Conservation (phyloP, 2,888 invertebrate genomes). For the Flabesymbios commensalis region DNA sequence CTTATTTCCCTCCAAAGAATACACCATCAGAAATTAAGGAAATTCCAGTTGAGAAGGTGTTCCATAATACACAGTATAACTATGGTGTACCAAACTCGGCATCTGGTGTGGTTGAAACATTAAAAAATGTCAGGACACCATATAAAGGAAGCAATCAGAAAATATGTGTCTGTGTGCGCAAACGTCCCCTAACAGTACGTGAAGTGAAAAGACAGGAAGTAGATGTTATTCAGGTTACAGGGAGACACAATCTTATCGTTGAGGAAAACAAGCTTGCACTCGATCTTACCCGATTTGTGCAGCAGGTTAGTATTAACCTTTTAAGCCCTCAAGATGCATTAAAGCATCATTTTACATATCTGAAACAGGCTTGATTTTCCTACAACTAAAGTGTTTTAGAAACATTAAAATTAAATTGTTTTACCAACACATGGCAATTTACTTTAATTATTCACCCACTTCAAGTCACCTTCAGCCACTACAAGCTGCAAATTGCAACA, state of each 20-base stretch:
- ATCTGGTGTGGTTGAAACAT: background rate
- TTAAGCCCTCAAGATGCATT: too few species aligned
- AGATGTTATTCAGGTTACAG: slow-evolving; percentile 43
- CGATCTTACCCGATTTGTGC: slow-evolving; percentile 54
- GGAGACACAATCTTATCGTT: slow-evolving; percentile 41
- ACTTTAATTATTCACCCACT: too few species aligned
- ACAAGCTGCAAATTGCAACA: too few species aligned
- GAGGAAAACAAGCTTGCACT: slow-evolving; percentile 56
- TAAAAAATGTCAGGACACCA: background rate
- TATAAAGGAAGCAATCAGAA: slow-evolving; percentile 10
- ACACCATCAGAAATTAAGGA: slow-evolving; percentile 5
- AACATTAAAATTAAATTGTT: background rate
- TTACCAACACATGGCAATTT: too few species aligned
- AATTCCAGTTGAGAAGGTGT: slow-evolving; percentile 39
- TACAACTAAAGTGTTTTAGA: too few species aligned
- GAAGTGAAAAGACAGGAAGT: slow-evolving; percentile 47
- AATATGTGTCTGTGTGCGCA: slow-evolving; percentile 57
- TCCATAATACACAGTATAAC: slow-evolving; percentile 49
- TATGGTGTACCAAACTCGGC: slow-evolving; percentile 51
- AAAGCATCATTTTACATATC: too few species aligned
- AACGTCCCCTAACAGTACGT: slow-evolving; percentile 49
- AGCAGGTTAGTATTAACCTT: slow-evolving; percentile 56
- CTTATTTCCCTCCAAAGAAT: slow-evolving; percentile 18
- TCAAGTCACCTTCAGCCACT: too few species aligned
- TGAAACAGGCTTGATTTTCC: too few species aligned